phyloP scores from a whole-genome alignment of 2,888 invertebrate genomes.

The Macrosoma leucophasiata region DNA sequence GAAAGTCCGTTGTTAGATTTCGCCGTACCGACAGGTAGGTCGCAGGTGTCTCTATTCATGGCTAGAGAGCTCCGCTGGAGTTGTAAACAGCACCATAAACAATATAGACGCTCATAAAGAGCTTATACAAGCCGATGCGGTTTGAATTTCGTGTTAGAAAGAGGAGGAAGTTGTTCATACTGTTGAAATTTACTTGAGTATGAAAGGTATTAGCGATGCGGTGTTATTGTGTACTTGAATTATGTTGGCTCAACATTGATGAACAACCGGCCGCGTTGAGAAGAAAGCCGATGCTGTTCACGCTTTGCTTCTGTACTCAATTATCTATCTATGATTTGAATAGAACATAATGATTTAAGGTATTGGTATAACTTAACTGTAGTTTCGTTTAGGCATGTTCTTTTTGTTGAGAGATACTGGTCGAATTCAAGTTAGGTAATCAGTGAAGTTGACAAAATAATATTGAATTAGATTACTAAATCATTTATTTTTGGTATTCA shows the following conservation, averaged over 20 bases:
- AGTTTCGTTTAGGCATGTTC: too few species aligned
- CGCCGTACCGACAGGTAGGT: constrained; percentile 62
- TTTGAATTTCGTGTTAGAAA: constrained; percentile 43
- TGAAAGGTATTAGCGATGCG: constrained; percentile 45
- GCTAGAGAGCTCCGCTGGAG: constrained; percentile 30
- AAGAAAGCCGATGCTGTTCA: too few species aligned
- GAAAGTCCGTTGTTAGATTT: constrained; percentile 65
- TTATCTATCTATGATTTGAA: too few species aligned
- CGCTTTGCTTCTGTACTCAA: too few species aligned
- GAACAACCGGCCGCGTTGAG: too few species aligned
- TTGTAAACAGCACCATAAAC: constrained; percentile 54
- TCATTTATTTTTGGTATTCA: too few species aligned
- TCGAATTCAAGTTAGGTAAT: too few species aligned
- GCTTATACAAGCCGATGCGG: constrained; percentile 36
- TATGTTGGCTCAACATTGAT: constrained; percentile 47
- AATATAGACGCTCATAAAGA: constrained; percentile 42
- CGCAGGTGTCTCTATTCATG: constrained; percentile 60
- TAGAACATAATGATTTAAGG: too few species aligned
- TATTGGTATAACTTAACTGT: too few species aligned
- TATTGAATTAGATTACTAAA: too few species aligned
- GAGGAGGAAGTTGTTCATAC: constrained; percentile 62
- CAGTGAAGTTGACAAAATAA: too few species aligned
- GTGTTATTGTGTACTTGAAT: constrained; percentile 29
- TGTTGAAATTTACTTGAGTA: constrained; percentile 45
- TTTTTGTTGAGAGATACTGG: too few species aligned